These are phyloP conservation scores for Panulirus ornatus DNA, from an alignment of 1,140 invertebrate species.

Conservation along the genomic window DNA sequence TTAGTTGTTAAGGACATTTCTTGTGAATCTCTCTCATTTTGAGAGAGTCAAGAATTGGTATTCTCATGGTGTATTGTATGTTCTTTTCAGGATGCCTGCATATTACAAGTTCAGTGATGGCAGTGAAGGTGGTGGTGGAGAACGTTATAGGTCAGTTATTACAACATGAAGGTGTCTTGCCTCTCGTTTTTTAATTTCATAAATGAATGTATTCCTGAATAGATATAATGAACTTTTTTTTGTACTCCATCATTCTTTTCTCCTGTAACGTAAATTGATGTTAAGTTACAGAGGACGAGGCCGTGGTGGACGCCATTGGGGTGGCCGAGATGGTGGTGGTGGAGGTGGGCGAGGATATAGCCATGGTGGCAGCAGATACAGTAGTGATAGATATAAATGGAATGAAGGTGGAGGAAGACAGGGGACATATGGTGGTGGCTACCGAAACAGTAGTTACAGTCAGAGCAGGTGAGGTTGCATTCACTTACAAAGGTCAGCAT, in stretches of 20 bases:
- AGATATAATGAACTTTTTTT: too few species aligned
- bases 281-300: not conserved
- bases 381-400: not conserved
- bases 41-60: too few species aligned
- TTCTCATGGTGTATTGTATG: too few species aligned
- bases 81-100: not conserved
- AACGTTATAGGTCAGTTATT: not conserved
- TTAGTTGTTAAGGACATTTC: too few species aligned
- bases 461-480: not conserved
- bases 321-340: not conserved
- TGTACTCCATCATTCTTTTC: not conserved
- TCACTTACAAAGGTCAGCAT: too few species aligned
- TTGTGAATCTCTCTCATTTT: too few species aligned
- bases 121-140: not conserved
- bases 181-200: not conserved
- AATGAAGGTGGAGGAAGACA: not conserved
- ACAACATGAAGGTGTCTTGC: not conserved
- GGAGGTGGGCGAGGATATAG: not conserved
- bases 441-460: not conserved
- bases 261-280: not conserved
- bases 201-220: too few species aligned
- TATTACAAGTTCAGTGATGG: not conserved
- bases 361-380: not conserved
- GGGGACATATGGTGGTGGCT: not conserved
- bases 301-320: not conserved